These are phyloP conservation scores for Myiozetetes cayanensis DNA, from an alignment of 2,113 vertebrate species.

Conservation along the genomic window DNA sequence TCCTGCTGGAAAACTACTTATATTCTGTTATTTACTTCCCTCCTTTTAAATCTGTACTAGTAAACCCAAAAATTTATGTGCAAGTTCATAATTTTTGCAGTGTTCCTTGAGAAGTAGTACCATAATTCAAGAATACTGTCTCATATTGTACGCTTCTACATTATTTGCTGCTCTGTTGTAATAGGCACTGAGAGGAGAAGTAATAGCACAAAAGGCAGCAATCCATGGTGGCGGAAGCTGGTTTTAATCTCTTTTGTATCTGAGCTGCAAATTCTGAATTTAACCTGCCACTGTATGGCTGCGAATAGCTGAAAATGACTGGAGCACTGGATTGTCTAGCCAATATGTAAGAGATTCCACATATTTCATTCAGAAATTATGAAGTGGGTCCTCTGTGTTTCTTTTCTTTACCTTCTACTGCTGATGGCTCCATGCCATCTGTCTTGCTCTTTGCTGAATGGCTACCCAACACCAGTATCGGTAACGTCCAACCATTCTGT, in stretches of 20 bases:
- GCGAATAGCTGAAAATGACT: not conserved
- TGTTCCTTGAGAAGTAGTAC: not conserved
- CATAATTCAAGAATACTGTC: not conserved
- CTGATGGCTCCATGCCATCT: not conserved
- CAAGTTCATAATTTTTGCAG: not conserved
- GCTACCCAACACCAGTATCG: not conserved
- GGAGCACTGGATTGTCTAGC: not conserved
- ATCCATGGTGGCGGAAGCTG: rapidly evolving
- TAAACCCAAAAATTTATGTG: not conserved
- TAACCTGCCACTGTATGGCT: not conserved
- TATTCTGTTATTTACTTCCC: constrained; percentile 10
- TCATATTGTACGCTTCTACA: not conserved
- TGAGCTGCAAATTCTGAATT: not conserved
- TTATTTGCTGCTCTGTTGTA: not conserved
- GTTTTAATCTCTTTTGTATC: not conserved
- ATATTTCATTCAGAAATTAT: not conserved
- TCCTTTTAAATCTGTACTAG: not conserved
- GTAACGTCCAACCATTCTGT: not conserved
- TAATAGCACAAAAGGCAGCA: not conserved
- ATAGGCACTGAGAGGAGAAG: not conserved
- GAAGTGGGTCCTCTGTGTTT: not conserved
- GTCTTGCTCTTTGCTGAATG: not conserved
- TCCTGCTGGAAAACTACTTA: not conserved
- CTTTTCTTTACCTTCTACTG: not conserved
- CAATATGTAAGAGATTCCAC: not conserved